These are phyloP conservation scores for Zoanthus gigantus DNA, from an alignment of 92 coral and sea anemone genomes.

Conservation along the genomic window DNA sequence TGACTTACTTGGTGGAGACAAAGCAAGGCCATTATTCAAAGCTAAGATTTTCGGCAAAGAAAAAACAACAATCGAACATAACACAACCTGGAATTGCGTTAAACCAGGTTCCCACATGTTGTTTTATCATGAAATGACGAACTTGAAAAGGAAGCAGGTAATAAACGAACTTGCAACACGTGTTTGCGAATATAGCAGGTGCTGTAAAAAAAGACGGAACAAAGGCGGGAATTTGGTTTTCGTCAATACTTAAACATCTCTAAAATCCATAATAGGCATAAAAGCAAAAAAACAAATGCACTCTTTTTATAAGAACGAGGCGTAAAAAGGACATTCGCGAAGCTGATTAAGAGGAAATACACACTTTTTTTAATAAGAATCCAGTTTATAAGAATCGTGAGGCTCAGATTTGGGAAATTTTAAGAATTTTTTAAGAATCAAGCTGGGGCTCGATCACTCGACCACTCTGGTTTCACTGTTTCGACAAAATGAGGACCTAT, in stretches of 20 bases:
- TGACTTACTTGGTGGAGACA: constrained; percentile 78
- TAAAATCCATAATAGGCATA: too few species aligned
- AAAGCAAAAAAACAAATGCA: too few species aligned
- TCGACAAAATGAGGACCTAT: too few species aligned
- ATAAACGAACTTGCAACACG: neutral
- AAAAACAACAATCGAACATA: neutral
- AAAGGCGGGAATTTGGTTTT: constrained; percentile 6
- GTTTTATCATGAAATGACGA: neutral
- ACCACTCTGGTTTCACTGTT: too few species aligned
- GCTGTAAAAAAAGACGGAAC: neutral
- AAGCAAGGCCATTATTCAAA: constrained; percentile 73
- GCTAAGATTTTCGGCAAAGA: neutral
- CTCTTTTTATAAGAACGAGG: too few species aligned
- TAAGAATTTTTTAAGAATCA: too few species aligned
- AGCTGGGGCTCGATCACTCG: too few species aligned
- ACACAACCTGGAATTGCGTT: neutral
- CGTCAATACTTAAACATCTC: neutral
- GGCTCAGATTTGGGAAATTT: too few species aligned
- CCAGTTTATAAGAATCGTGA: too few species aligned
- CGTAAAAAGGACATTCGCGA: too few species aligned
- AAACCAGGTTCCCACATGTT: neutral
- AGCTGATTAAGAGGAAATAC: too few species aligned
- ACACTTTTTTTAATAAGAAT: too few species aligned
- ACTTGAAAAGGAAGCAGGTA: neutral
- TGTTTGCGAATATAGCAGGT: constrained; percentile 6